A percentile compares a stretch with the other conserved stretches of the same genome.
Conservation (phyloP, 2,797 vertebrate genomes). For the Poeciliopsis turneri region DNA sequence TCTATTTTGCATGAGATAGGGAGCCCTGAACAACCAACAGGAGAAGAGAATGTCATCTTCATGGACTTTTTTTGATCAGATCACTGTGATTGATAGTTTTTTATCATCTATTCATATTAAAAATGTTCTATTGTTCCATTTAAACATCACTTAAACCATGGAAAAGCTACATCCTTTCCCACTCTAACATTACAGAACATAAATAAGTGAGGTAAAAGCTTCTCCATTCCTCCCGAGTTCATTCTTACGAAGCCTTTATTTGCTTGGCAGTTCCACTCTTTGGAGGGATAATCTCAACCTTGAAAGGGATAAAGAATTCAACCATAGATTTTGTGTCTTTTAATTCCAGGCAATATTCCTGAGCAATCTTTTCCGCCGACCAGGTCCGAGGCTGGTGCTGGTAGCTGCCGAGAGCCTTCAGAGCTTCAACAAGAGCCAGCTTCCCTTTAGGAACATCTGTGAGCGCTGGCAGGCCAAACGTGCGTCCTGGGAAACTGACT, state of each 20-base stretch:
- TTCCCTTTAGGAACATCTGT: constrained; percentile 88
- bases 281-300: constrained; percentile 81
- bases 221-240: background rate
- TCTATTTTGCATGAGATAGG: background rate
- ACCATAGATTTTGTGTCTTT: constrained; percentile 86
- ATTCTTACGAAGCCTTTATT: constrained; percentile 74
- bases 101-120: background rate
- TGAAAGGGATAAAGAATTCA: constrained; percentile 88
- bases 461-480: constrained; percentile 65
- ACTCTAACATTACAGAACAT: background rate
- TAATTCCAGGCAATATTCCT: constrained; percentile 87
- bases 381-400: constrained; percentile 85
- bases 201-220: background rate
- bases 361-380: constrained; percentile 88
- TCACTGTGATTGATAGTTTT: background rate
- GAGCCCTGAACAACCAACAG: background rate
- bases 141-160: background rate
- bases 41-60: too few species aligned
- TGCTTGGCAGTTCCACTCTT: constrained; percentile 68
- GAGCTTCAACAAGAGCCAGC: constrained; percentile 86
- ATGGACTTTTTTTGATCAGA: background rate
- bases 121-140: background rate
- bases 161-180: background rate
- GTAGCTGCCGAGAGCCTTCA: constrained; percentile 87
- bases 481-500: constrained; percentile 67